A percentile compares a stretch with the other conserved stretches of the same genome.
Evolutionary conservation across 2,113 vertebrate species (phyloP).

Genomic region (Labrus mixtus): DNA sequence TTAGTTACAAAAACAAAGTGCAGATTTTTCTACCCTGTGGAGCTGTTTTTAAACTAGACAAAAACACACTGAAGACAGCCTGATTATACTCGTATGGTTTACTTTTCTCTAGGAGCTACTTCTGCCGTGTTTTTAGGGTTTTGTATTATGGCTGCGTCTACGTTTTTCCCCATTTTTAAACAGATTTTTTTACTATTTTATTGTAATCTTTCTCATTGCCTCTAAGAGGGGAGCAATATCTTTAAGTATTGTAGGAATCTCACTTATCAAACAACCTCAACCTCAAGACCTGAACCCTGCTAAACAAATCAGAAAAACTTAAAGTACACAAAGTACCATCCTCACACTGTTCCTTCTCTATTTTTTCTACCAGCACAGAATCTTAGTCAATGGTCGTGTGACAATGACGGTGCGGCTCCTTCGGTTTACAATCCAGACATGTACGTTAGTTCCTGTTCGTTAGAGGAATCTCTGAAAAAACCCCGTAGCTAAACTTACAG

Average conservation of each 20-base stretch:
- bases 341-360: slow-evolving; percentile 45
- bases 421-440: slow-evolving; percentile 63
- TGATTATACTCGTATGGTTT: slow-evolving; percentile 43
- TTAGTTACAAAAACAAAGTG: slow-evolving; percentile 55
- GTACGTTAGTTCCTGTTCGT: slow-evolving; percentile 70
- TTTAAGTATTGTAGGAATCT: no score
- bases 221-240: background rate
- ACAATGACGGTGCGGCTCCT: slow-evolving; percentile 59
- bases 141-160: background rate
- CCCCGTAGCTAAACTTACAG: slow-evolving; percentile 79
- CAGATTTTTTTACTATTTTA: background rate
- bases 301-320: background rate
- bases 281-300: background rate
- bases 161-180: background rate
- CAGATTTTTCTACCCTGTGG: slow-evolving; percentile 43
- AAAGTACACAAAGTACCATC: slow-evolving; percentile 47
- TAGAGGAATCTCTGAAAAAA: slow-evolving; percentile 76
- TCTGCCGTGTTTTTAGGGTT: background rate
- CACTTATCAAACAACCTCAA: background rate
- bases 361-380: slow-evolving; percentile 47
- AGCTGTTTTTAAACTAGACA: slow-evolving; percentile 46
- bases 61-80: slow-evolving; percentile 47
- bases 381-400: slow-evolving; percentile 71
- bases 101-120: slow-evolving; percentile 3
- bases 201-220: background rate